phyloP scores from a whole-genome alignment of 1,140 invertebrate genomes.

The Diuraphis noxia region DNA sequence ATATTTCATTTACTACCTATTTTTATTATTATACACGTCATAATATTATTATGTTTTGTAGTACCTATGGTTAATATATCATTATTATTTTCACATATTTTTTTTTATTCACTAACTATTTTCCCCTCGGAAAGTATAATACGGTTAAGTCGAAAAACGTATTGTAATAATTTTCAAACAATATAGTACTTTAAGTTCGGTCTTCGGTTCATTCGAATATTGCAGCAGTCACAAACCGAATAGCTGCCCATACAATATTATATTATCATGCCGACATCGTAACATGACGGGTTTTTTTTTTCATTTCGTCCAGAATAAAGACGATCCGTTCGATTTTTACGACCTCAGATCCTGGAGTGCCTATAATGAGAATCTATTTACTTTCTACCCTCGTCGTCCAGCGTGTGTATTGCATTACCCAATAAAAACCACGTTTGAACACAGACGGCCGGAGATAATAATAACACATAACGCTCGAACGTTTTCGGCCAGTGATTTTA shows the following conservation, averaged over 20 bases:
- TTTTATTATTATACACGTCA: neutral
- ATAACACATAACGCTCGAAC: conserved; percentile 29
- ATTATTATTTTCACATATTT: neutral
- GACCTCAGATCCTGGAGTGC: conserved; percentile 11
- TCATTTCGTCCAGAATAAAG: neutral
- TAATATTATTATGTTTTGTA: neutral
- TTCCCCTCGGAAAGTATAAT: neutral
- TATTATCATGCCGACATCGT: neutral
- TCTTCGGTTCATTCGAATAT: neutral
- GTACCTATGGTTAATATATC: neutral
- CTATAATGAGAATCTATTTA: conserved; percentile 50
- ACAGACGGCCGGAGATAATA: conserved; percentile 28
- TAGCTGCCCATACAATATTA: neutral
- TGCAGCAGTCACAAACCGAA: too few species aligned
- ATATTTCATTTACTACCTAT: neutral
- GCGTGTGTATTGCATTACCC: conserved; percentile 8
- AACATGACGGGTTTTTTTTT: neutral
- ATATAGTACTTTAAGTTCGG: neutral
- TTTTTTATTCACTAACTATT: neutral
- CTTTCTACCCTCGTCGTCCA: neutral
- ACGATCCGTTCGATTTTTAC: conserved; percentile 27
- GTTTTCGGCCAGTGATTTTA: conserved; percentile 52
- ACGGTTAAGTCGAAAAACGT: neutral
- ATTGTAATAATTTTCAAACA: neutral
- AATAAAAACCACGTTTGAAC: conserved; percentile 48